Conservation (phyloP, 2,113 vertebrate genomes). For the Pomatostomus ruficeps region DNA sequence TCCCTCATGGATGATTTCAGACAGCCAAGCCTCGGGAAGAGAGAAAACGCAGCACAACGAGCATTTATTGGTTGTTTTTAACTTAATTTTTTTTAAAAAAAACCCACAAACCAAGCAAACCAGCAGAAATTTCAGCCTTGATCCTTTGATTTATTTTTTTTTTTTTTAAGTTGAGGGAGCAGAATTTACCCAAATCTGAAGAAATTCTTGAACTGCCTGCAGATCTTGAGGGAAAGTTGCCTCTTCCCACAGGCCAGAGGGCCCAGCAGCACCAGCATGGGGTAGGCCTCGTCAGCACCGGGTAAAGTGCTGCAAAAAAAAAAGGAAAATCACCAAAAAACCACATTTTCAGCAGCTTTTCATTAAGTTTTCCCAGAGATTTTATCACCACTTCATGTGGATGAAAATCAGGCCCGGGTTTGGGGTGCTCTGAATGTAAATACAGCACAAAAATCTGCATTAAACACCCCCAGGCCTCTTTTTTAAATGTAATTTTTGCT, state of each 20-base stretch:
- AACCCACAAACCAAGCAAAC: not conserved
- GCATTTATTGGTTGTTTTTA: not conserved
- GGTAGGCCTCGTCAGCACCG: conserved; percentile 77
- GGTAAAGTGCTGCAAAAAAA: conserved; percentile 77
- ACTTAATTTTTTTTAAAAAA: not conserved
- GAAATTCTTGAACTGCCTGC: conserved; percentile 79
- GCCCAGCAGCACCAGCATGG: conserved; percentile 87
- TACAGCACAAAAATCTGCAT: not conserved
- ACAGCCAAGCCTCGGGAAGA: not conserved
- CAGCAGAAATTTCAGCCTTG: not conserved
- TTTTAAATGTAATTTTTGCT: too few relatives aligned
- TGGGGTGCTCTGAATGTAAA: not conserved
- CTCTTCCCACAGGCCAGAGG: conserved; percentile 86
- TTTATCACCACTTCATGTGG: rapidly evolving
- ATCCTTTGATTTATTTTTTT: not conserved
- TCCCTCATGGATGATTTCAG: not conserved
- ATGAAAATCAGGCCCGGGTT: not conserved
- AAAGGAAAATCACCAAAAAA: not conserved
- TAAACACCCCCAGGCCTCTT: not conserved
- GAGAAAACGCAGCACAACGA: not conserved
- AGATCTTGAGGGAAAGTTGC: conserved; percentile 83
- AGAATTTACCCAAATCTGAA: conserved; percentile 85
- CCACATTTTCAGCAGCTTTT: not conserved
- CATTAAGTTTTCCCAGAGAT: not conserved
- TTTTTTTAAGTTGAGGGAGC: not conserved